Conservation (phyloP, 2,113 vertebrate species). For the Columba janthina region DNA sequence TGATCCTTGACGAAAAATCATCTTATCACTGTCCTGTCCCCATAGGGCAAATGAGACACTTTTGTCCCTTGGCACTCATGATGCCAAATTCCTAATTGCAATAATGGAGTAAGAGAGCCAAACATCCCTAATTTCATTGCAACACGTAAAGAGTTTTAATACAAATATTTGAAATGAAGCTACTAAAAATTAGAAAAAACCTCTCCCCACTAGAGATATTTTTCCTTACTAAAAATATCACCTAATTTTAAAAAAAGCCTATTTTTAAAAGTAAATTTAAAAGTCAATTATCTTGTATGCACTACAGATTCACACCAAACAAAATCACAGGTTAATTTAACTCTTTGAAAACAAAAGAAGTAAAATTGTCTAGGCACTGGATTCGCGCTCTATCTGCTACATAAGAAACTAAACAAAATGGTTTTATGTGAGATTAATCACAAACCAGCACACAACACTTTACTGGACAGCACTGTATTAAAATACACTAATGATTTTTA, state of each 20-base stretch:
- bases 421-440: background rate
- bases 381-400: background rate
- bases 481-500: background rate
- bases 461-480: background rate
- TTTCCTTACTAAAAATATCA: background rate
- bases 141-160: constrained; percentile 55
- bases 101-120: constrained; percentile 77
- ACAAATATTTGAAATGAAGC: constrained; percentile 68
- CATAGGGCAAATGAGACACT: constrained; percentile 79
- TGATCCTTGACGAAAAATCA: constrained; percentile 86
- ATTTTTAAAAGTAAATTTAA: background rate
- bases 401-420: constrained; percentile 1
- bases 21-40: constrained; percentile 86
- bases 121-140: constrained; percentile 73
- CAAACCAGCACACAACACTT: background rate
- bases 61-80: constrained; percentile 78
- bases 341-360: background rate
- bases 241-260: background rate
- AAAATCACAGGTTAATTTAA: background rate
- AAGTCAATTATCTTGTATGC: background rate
- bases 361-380: background rate
- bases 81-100: constrained; percentile 83
- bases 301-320: background rate
- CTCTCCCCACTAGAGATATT: background rate
- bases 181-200: background rate